A percentile compares a stretch with the other conserved stretches of the same genome.
phyloP scores from a whole-genome alignment of 2,797 vertebrate species.

The Falco columbarius region DNA sequence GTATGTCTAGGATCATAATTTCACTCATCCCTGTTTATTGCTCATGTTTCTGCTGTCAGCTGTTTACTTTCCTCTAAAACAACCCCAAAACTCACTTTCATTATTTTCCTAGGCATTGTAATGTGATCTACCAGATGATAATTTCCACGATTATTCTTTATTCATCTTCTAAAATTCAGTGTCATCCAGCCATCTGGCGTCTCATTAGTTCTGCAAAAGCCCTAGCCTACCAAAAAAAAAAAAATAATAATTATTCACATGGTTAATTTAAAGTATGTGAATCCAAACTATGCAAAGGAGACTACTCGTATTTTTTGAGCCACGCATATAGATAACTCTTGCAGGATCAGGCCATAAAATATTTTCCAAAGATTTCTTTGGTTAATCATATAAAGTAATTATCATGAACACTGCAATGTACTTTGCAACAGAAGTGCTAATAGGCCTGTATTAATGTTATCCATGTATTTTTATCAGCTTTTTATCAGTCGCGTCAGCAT shows the following conservation, averaged over 20 bases:
- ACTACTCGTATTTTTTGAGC: conserved; percentile 28
- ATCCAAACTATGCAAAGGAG: background rate
- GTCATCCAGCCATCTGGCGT: conserved; percentile 54
- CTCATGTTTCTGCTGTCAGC: conserved; percentile 5
- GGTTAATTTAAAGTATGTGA: conserved; percentile 34
- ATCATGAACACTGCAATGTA: background rate
- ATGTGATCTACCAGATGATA: conserved; percentile 40
- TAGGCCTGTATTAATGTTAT: background rate
- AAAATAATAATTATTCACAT: background rate
- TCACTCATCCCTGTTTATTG: background rate
- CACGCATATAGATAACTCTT: background rate
- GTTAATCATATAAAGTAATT: background rate
- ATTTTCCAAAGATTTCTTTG: background rate
- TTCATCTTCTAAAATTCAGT: conserved; percentile 51
- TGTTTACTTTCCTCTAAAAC: background rate
- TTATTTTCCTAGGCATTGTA: conserved; percentile 18
- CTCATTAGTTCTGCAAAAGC: conserved; percentile 45
- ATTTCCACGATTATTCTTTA: conserved; percentile 41
- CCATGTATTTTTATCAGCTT: background rate
- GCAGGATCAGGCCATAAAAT: background rate
- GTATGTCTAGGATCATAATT: background rate
- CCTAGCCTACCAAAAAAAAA: background rate
- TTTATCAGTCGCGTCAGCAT: background rate
- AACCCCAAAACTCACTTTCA: background rate
- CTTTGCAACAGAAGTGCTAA: background rate